Evolutionary conservation across 2,797 vertebrate species (phyloP).

Genomic region (Tragopan temminckii): DNA sequence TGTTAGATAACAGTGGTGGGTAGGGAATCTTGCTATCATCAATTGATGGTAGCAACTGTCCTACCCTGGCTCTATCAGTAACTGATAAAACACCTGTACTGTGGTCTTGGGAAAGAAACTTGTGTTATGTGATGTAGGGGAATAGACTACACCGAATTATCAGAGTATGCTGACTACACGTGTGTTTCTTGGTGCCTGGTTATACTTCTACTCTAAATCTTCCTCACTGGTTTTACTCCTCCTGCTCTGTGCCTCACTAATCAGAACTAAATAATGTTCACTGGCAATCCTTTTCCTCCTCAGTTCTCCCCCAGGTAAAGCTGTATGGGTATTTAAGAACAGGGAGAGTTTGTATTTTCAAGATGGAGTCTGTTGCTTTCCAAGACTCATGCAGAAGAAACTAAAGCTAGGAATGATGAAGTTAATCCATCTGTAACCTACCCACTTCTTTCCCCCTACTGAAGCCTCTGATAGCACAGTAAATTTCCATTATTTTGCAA

Average conservation of each 20-base stretch:
- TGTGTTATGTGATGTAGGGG: not conserved
- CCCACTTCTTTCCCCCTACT: not conserved
- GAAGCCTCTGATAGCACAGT: not conserved
- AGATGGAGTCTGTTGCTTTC: not conserved
- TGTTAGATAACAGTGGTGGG: not conserved
- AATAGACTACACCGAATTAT: not conserved
- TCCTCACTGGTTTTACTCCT: slow-evolving; percentile 4
- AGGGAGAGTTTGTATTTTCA: not conserved
- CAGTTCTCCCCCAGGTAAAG: not conserved
- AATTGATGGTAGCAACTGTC: not conserved
- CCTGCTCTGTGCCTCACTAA: not conserved
- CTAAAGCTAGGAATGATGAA: not conserved
- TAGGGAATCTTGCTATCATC: not conserved
- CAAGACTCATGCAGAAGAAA: not conserved
- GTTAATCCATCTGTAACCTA: not conserved
- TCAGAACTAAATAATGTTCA: not conserved
- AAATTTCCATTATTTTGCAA: not conserved
- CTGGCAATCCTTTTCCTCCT: not conserved
- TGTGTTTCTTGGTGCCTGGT: not conserved
- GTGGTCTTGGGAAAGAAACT: not conserved
- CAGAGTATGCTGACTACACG: not conserved
- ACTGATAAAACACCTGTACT: not conserved
- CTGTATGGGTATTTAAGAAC: not conserved
- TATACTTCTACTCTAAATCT: not conserved
- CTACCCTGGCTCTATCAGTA: not conserved